Base-by-base conservation (phyloP, 2,113 vertebrate genomes). In the Pagrus major region DNA sequence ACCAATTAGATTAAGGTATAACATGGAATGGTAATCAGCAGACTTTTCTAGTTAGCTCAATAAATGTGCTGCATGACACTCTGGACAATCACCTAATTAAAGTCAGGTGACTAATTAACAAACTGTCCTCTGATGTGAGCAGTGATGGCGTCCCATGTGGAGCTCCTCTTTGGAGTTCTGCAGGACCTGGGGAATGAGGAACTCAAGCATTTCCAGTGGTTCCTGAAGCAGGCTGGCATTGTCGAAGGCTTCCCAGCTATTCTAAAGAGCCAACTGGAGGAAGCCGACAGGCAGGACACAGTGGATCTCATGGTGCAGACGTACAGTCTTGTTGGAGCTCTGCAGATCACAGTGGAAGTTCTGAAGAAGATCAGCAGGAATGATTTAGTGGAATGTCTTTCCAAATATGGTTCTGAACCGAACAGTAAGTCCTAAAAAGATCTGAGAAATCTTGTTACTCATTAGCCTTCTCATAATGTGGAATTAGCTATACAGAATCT, bases 341-440 rank as follows among this genome's bases (percentile, higher is more conserved):
- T 66, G 51, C 35, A 33, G 7, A 20, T 65, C 60, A 76, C 72
- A 18, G 27, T 20, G 37, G 49, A 76, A 33, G 9, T 76, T 33
- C 49, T 76, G 37, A 65, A 52, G 27, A 76, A 65, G 49, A 65
- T 76, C 72, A 5, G 9, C 37, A 76, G 72, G 60, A 65, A 65
- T 46, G 72, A 76, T 65, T 65, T 76, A 55, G 37, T 76, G 49
- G 35, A 44, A 37, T 5, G 0, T 55, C 25, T 76, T 44, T 33
- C 42, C 16, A 1, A 61, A n/a, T 52, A 23, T 35, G 4, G 18
- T 21, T 44, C 31, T 27, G 29, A 42, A 55, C 6, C 14, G 15
- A 63, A 47, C 3, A 12, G 76, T 79, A 44, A 54, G 74, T 77
- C 11, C 3, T 14, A 21, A 11, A 65, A 29, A 56, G 16, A 21